Conservation (phyloP, 2,797 vertebrate genomes). For the Bradypus variegatus region DNA sequence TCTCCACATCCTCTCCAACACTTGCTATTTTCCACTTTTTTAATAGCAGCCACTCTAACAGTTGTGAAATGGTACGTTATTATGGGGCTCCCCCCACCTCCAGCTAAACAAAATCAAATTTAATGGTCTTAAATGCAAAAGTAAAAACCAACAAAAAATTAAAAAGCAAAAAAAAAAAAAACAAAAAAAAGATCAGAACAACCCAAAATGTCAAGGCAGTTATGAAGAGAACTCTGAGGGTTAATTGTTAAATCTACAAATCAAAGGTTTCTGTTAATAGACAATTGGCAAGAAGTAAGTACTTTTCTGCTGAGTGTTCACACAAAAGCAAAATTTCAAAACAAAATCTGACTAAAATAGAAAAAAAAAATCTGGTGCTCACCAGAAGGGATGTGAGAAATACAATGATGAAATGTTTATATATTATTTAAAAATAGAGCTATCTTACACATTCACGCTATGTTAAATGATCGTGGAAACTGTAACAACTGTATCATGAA, state of each 20-base stretch:
- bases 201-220: slow-evolving; percentile 86
- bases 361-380: slow-evolving; percentile 72
- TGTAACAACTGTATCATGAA: slow-evolving; percentile 62
- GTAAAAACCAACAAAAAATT: slow-evolving; percentile 89
- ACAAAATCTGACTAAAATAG: slow-evolving; percentile 76
- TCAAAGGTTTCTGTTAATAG: slow-evolving; percentile 78
- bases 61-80: no score
- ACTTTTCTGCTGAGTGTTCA: slow-evolving; percentile 80
- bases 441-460: slow-evolving; percentile 67
- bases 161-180: slow-evolving; percentile 81
- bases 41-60: no score
- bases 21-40: no score
- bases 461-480: slow-evolving; percentile 65
- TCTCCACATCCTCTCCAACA: no score
- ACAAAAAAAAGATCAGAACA: slow-evolving; percentile 79
- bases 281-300: slow-evolving; percentile 76
- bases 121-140: slow-evolving; percentile 97
- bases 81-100: no score
- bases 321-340: slow-evolving; percentile 76
- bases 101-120: slow-evolving; percentile 98
- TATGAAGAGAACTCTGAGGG: slow-evolving; percentile 72
- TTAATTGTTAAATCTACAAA: slow-evolving; percentile 78
- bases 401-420: slow-evolving; percentile 82
- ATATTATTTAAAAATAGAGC: slow-evolving; percentile 71
- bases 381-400: slow-evolving; percentile 79